Percentiles rank a stretch among this genome's conserved stretches.
Conservation (phyloP, 2,113 vertebrate genomes). For the Choloepus hoffmanni region DNA sequence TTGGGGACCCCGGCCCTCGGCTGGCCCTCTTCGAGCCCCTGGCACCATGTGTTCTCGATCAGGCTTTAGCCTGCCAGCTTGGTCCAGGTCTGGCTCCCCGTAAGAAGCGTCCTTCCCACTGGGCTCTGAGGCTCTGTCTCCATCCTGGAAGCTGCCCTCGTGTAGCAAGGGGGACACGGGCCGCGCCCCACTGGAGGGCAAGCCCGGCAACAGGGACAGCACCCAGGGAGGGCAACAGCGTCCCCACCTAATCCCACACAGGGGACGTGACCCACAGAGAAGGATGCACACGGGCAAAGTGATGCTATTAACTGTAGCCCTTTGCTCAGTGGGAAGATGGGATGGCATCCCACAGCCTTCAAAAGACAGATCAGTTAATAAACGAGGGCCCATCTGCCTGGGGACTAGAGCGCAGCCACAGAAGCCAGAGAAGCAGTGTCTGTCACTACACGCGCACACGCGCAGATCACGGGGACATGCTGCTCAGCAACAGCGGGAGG, state of each 20-base stretch:
- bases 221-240: rapidly evolving
- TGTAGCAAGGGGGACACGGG: background rate
- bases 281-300: rapidly evolving
- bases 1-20: background rate
- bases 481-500: no score
- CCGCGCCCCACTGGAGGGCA: background rate
- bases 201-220: background rate
- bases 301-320: background rate
- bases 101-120: background rate
- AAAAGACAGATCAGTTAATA: background rate
- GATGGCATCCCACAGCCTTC: background rate
- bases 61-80: background rate
- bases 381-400: background rate
- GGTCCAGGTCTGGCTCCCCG: background rate
- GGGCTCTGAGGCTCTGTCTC: background rate
- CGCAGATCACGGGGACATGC: background rate
- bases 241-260: rapidly evolving
- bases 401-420: rapidly evolving
- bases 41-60: background rate
- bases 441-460: no score
- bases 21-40: background rate
- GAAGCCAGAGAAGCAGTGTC: no score
- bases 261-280: background rate
- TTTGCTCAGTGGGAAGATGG: background rate
- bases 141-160: background rate